Evolutionary conservation across 2,797 vertebrate genomes (phyloP).

Genomic region (Danionella dracula): DNA sequence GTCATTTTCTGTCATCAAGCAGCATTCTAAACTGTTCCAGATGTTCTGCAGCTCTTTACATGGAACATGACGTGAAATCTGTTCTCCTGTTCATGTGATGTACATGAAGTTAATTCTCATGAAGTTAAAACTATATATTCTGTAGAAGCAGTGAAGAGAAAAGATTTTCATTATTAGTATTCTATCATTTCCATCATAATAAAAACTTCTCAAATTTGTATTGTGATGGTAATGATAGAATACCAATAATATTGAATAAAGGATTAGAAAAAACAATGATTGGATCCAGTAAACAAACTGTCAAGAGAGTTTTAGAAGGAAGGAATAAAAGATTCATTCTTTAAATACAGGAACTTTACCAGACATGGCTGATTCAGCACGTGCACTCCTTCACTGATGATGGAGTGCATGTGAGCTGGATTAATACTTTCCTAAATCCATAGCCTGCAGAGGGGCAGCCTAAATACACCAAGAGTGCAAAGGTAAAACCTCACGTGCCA

Average conservation of each 20-base stretch:
- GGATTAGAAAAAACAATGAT: no score
- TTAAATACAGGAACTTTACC: slow-evolving; percentile 2
- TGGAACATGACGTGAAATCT: slow-evolving; percentile 16
- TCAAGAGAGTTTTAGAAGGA: no score
- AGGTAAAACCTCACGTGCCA: neutral
- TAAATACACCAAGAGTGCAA: neutral
- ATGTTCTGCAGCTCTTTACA: slow-evolving; percentile 39
- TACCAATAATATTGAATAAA: no score
- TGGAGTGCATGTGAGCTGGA: neutral
- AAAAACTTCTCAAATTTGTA: no score
- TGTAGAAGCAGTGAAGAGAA: no score
- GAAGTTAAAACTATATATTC: no score
- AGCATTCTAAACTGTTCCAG: slow-evolving; percentile 46
- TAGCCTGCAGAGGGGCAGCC: neutral
- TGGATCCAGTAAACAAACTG: no score
- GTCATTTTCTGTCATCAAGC: slow-evolving; percentile 30
- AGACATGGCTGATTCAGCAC: slow-evolving; percentile 2
- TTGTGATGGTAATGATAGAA: no score
- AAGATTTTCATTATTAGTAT: no score
- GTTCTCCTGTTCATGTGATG: slow-evolving; percentile 4
- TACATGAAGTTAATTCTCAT: no score
- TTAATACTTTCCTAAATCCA: slow-evolving; percentile 9
- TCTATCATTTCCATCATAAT: no score
- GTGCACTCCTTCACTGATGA: neutral
- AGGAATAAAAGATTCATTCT: neutral